A percentile compares a stretch with the other conserved stretches of the same genome.
phyloP scores from a whole-genome alignment of 2,797 vertebrate genomes.

The Brotogeris chrysoptera region DNA sequence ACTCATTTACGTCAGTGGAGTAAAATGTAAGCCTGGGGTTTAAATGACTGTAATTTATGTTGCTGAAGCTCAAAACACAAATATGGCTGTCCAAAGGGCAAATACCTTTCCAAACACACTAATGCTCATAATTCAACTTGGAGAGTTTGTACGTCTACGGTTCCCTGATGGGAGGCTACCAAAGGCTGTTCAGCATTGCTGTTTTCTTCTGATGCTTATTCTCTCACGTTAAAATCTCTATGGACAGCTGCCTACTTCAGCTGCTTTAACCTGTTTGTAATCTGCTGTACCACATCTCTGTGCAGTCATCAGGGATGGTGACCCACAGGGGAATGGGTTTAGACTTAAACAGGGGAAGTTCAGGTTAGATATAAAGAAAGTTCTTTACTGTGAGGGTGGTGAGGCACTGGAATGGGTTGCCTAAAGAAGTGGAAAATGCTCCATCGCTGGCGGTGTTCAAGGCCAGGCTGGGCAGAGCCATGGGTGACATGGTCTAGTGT shows the following conservation, averaged over 20 bases:
- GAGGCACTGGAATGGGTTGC: neutral
- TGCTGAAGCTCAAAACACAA: conserved; percentile 55
- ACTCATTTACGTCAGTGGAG: conserved; percentile 35
- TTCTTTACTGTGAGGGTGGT: neutral
- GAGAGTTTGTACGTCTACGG: neutral
- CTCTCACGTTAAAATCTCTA: neutral
- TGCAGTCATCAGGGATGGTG: neutral
- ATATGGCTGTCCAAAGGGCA: conserved; percentile 61
- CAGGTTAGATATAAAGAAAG: neutral
- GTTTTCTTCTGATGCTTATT: neutral
- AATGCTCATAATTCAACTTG: conserved; percentile 6
- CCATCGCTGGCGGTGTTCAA: neutral
- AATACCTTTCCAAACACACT: conserved; percentile 49
- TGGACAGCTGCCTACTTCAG: neutral
- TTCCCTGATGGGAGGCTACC: neutral
- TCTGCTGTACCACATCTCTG: neutral
- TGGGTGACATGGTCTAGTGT: neutral
- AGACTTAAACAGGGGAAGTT: neutral
- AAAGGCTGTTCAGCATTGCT: neutral
- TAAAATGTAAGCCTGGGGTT: conserved; percentile 62
- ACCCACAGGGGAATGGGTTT: neutral
- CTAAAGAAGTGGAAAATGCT: neutral
- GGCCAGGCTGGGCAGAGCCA: neutral
- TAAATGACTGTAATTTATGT: conserved; percentile 60
- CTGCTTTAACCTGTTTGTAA: neutral